These are phyloP conservation scores for Drosophila baimaii DNA, from an alignment of 1,140 invertebrate species.

Conservation along the genomic window DNA sequence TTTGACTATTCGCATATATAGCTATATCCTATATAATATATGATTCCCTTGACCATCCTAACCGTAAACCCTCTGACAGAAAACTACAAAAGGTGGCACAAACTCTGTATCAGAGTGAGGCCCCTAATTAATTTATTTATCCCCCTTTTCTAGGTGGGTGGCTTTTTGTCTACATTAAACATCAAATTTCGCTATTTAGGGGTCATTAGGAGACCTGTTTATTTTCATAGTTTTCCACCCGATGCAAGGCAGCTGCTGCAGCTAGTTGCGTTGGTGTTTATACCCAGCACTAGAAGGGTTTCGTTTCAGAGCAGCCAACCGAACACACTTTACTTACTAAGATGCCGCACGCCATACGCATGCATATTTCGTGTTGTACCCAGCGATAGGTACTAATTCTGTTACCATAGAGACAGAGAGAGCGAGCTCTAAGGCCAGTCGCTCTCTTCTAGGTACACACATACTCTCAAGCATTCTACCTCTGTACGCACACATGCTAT, in stretches of 20 bases:
- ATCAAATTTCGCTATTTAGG: constrained; percentile 37
- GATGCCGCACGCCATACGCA: too few species aligned
- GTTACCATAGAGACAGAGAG: too few species aligned
- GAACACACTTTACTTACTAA: too few species aligned
- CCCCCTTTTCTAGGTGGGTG: constrained; percentile 6
- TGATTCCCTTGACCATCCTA: constrained; percentile 16
- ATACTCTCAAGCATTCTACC: too few species aligned
- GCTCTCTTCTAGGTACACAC: too few species aligned
- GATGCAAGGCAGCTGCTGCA: constrained; percentile 28
- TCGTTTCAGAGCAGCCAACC: too few species aligned
- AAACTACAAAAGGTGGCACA: constrained; percentile 14
- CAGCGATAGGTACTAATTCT: too few species aligned
- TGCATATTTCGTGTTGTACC: too few species aligned
- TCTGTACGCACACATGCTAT: too few species aligned
- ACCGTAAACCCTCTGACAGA: constrained; percentile 8
- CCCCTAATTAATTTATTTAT: constrained; percentile 1
- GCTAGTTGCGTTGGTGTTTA: constrained; percentile 13
- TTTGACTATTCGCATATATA: background rate
- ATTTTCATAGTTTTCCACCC: constrained; percentile 12
- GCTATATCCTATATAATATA: background rate
- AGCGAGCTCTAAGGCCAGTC: too few species aligned
- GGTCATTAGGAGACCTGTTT: constrained; percentile 33
- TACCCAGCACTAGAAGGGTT: background rate
- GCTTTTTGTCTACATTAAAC: constrained; percentile 15
- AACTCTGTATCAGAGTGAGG: background rate